Base-by-base conservation (phyloP, 2,888 invertebrate genomes). In the Cistogaster globosa region DNA sequence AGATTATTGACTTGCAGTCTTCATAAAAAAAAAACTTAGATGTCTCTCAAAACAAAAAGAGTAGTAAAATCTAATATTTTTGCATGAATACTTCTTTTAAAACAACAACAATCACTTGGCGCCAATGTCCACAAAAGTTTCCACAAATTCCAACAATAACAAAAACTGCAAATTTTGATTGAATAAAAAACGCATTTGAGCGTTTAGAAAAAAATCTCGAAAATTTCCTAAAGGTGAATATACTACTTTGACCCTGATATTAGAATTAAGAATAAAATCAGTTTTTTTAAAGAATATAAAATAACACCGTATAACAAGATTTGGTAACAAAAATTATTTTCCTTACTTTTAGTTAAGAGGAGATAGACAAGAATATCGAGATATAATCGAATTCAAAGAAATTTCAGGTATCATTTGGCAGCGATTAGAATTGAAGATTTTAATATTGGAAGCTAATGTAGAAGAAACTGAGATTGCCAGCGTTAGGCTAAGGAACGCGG, bases 1-100 rank as follows among this genome's bases (percentile, higher is more conserved):
- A 71, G 82, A 72, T 60, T 82, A 55, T 82, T 82, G 76, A 82
- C 76, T 60, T 53, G 67, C 62, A 75, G 42, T 53, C 22, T 55
- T 60, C 22, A 67, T 32, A 36, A 45, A 53, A 22, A 42, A 69
- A 42, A 76, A 45, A 69, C 69, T 26, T 26, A 2, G 26, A 57
- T 48, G 26, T 63, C 11, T 57, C 65, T 42, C 72, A 42, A 42
- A 74, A 53, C 7, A 20, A 53, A n/a, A 53, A 18, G 9, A 36
- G 58, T 71, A 75, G 53, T 38, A 55, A 62, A 48, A 57, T 77
- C 38, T 72, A 58, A 69, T 53, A 38, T 45, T 67, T 75, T 75
- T 65, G 53, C 51, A 42, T 42, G 51, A 26, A 38, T 53, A 6
- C 6, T 74, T 22, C 11, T 48, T 4, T 67, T 14, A 0, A 8